Base-by-base conservation (phyloP, 1,140 invertebrate species). In the Aphelenchoides fujianensis region DNA sequence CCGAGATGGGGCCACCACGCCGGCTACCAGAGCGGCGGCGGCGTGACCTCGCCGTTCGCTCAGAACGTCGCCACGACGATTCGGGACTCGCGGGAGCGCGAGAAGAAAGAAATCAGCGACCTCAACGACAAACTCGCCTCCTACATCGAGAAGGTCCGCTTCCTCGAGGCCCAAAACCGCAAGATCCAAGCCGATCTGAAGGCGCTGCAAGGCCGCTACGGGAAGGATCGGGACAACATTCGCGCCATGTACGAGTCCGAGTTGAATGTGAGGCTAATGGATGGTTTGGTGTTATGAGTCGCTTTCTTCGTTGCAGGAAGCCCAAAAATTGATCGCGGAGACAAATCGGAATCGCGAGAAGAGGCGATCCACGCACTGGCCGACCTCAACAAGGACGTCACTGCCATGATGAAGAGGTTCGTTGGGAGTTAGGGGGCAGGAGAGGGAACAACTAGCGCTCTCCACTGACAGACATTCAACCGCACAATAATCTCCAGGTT, bases 61-160 rank as follows among this genome's bases (percentile, higher is more conserved):
- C 79, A 80, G 55, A 80, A 81, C 72, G 79, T 85, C 1, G 85
- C 86, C n/a, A 77, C 76, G 36, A 81, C 78, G 30, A 84, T 87
- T 55, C 81, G 84, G 70, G 78, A 80, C 23, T 82, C 69, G 27
- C 78, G 87, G 19, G 85, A 86, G 71, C 82, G 82, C 66, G 86
- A 87, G 74, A 87, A 87, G 81, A 85, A 85, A 66, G 86, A 87
- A 68, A 81, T 87, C 77, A 82, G 83, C 68, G 86, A 86, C 63
- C 74, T 88, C 70, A 87, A 87, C 77, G 86, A 87, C 77, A 79
- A 85, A 55, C 85, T 87, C 64, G 87, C 86, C 61, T 77, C 74
- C 68, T 87, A 87, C 78, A 87, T 87, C 71, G 87, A 87, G 71
- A 79, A 87, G 59, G 86, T 87, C n/a, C 81, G 87, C 37, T 87